Base-by-base conservation (phyloP, 2,888 invertebrate genomes). In the Lamellibrachia columna region DNA sequence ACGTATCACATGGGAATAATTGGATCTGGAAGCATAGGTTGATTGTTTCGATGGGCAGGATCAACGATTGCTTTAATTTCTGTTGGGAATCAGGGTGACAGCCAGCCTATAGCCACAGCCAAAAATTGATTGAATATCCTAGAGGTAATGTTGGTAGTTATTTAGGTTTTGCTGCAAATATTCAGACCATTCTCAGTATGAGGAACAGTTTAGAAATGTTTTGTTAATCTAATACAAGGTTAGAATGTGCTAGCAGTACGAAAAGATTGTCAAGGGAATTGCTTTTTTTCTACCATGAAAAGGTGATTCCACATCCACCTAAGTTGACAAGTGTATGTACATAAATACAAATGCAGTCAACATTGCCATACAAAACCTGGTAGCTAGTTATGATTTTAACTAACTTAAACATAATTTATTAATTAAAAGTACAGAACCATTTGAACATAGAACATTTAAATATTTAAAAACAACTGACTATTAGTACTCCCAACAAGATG, bases 31-130 rank as follows among this genome's bases (percentile, higher is more conserved):
- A 75, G n/a, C 75, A 75, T 75, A 75, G 75, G 75, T 75, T 75
- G 75, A 75, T 75, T 75, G 75, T 75, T 75, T 75, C 75, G 22
- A 75, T 75, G 22, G 75, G n/a, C 75, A 75, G 75, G 75, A 75
- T 75, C 75, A 75, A 75, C 15, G n/a, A 75, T 75, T 75, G 75
- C 22, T 75, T 75, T 75, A 75, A 75, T 75, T 75, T 75, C 75
- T 75, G 75, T 15, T 75, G 75, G 75, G 75, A 75, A 6, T 75
- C 75, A 1, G 75, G n/a, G 22, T 75, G 75, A 75, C 15, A n/a
- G 6, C 4, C n/a, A 22, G 75, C 75, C n/a, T 3, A 75, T 75
- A 22, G 75, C 22, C 75, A 75, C 15, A n/a, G 75, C 75, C 75
- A 75, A 75, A 75, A 75, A 75, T 75, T 22, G 75, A 75, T 75